Evolutionary conservation across 2,797 vertebrate genomes (phyloP), one percentile per base, ranked within the genome.

Genomic region (Kryptolebias ocellatus): DNA sequence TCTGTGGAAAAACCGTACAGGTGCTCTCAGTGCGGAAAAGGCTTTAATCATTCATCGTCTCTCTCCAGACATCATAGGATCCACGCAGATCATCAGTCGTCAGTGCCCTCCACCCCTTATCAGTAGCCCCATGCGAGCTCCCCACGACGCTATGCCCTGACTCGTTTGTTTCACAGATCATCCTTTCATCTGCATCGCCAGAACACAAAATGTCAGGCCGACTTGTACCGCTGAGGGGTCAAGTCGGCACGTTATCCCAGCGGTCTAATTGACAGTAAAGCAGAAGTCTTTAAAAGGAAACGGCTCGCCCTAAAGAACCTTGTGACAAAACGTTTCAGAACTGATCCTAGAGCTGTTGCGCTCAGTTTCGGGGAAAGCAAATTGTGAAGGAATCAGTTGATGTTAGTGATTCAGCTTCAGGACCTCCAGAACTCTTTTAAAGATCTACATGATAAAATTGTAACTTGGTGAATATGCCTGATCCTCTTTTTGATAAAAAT

Each of bases 31-130:
- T 95, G 94, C 68, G 94, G 94, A 53, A 95, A 95, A 83, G 94
- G 94, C 79, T 95, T 95, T 85, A 95, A 94, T 80, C 94, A 95
- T 90, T 95, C 94, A 42, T 95, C 94, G 4, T 95, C 94, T 47
- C 91, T 95, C 62, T 93, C 93, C 57, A 91, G 94, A 87, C 94
- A 95, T 84, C 93, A 95, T 66, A 91, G 93, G 80, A 93, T 91
- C 88, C 94, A 95, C 28, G 88, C 92, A 70, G 87, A 91, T 74
- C 92, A 91, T 74, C 92, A 94, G 84, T 92, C 87, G 92, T 83
- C 74, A 4, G 57, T 9, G 11, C 66, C 50, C 37, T 46, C 53
- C 58, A 46, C 51, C 39, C 39, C 10, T 31, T 62, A 53, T 50
- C n/a, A 24, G 20, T 67, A 34, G 70, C 74, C 55, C 74, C 67